Evolutionary conservation across 64 coral and sea anemone species (phyloP), one percentile per base, ranked within the genome.

Genomic region (Dendronephthya gigantea): DNA sequence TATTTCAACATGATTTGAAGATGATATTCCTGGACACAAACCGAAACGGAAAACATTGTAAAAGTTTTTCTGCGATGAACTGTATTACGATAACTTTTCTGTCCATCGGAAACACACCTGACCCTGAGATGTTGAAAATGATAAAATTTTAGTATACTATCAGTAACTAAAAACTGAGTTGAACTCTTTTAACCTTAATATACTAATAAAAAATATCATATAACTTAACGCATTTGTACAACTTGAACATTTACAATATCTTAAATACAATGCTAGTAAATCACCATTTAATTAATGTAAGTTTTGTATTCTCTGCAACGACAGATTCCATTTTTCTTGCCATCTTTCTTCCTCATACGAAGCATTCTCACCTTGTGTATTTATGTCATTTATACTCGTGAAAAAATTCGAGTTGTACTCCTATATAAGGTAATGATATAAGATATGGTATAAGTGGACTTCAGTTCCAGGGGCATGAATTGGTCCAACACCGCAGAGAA

Each of bases 1-100:
- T 9, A 95, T 95, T 14, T 79, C 72, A 36, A 79, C 72, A 9
- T 79, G 37, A 79, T 79, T 29, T 35, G 27, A 79, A 35, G 32
- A 79, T 66, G 14, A 15, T 11, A 17, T 79, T 33, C 5, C 6
- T 4, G 30, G 72, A 35, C 30, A 36, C 72, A 79, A 35, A n/a
- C n/a, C n/a, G n/a, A n/a, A n/a, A n/a, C n/a, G n/a, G n/a, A n/a
- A n/a, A n/a, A n/a, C n/a, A n/a, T n/a, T n/a, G n/a, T n/a, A n/a
- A n/a, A n/a, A n/a, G n/a, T n/a, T n/a, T n/a, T n/a, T n/a, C n/a
- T n/a, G n/a, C n/a, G n/a, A n/a, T n/a, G n/a, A n/a, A n/a, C n/a
- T n/a, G n/a, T n/a, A n/a, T n/a, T n/a, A n/a, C n/a, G n/a, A n/a
- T n/a, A n/a, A n/a, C n/a, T n/a, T n/a, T n/a, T n/a, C n/a, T n/a